Evolutionary conservation across 2,888 invertebrate genomes (phyloP).

Genomic region (Campoplex capitator): DNA sequence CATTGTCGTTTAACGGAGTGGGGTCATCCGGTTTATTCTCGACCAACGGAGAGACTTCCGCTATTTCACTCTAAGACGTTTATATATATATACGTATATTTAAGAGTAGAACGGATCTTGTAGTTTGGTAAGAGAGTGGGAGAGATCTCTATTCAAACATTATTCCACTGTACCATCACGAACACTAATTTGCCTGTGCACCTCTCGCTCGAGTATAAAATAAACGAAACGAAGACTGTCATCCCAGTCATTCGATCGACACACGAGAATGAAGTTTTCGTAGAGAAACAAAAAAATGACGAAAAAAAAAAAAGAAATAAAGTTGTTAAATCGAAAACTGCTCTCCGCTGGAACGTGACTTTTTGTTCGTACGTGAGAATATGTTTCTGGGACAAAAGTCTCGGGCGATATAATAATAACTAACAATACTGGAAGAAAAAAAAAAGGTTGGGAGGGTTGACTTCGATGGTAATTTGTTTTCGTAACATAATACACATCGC

Average conservation of each 20-base stretch:
- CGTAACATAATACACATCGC: too few relatives aligned
- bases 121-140: neutral
- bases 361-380: neutral
- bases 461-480: too few relatives aligned
- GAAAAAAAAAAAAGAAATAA: too few relatives aligned
- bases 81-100: neutral
- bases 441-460: too few relatives aligned
- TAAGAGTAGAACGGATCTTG: slow-evolving; percentile 18
- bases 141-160: slow-evolving; percentile 78
- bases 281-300: neutral
- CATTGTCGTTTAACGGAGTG: slow-evolving; percentile 74
- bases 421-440: too few relatives aligned
- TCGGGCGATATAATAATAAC: neutral
- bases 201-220: slow-evolving; percentile 30
- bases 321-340: neutral
- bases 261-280: neutral
- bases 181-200: slow-evolving; percentile 70
- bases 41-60: slow-evolving; percentile 78
- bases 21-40: slow-evolving; percentile 82
- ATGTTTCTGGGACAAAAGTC: neutral
- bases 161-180: slow-evolving; percentile 76
- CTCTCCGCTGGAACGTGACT: neutral
- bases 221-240: neutral
- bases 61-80: slow-evolving; percentile 79
- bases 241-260: neutral